These are phyloP conservation scores for Pammene aurita DNA, from an alignment of 2,888 invertebrate genomes.

Conservation along the genomic window DNA sequence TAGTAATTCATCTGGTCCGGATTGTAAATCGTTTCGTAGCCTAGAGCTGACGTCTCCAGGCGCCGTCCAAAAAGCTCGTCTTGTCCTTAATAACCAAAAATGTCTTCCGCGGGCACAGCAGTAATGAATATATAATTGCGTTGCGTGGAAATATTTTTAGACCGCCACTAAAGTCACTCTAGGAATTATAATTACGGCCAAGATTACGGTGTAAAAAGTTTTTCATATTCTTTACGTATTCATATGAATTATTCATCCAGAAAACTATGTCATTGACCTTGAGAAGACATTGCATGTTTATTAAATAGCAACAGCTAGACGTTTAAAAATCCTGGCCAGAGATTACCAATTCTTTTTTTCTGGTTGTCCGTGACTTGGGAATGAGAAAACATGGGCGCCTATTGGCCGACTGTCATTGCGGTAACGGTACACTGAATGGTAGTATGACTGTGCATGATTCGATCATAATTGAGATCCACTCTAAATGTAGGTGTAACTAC, in stretches of 20 bases:
- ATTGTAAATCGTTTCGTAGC: conserved; percentile 51
- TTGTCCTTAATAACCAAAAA: conserved; percentile 72
- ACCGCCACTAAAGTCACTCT: conserved; percentile 54
- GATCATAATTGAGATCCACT: conserved; percentile 70
- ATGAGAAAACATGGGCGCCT: conserved; percentile 36
- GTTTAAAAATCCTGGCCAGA: conserved; percentile 29
- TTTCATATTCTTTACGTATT: conserved; percentile 27
- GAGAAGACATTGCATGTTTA: conserved; percentile 13
- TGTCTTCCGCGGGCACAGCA: conserved; percentile 59
- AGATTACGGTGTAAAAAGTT: conserved; percentile 53
- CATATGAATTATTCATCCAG: conserved; percentile 34
- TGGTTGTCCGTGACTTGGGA: conserved; percentile 37
- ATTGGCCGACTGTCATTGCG: conserved; percentile 63
- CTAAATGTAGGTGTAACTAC: conserved; percentile 54
- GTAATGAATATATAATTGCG: conserved; percentile 81
- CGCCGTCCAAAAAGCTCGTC: conserved; percentile 53
- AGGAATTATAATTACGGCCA: conserved; percentile 60
- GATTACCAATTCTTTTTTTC: conserved; percentile 35
- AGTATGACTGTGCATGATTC: conserved; percentile 76
- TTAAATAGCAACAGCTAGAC: conserved; percentile 19
- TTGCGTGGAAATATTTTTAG: conserved; percentile 71
- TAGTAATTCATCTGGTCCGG: conserved; percentile 43
- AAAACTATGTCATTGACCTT: conserved; percentile 30
- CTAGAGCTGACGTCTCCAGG: conserved; percentile 48
- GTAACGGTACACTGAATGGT: conserved; percentile 72